A percentile compares a stretch with the other conserved stretches of the same genome.
Evolutionary conservation across 2,113 vertebrate species (phyloP).

Genomic region (Pollimyrus isidori): DNA sequence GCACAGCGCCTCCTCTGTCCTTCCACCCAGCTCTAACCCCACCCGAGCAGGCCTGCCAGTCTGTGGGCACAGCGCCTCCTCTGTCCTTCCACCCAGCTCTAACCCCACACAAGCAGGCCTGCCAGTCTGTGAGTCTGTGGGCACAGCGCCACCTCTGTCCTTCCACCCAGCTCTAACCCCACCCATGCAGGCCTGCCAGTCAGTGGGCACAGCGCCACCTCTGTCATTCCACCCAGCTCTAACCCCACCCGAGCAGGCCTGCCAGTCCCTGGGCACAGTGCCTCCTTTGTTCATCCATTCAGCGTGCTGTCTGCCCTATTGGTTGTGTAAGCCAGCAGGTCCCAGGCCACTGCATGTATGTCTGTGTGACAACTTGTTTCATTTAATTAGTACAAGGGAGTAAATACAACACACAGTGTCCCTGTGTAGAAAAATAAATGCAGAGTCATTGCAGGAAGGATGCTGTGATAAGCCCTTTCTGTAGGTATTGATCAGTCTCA

Average conservation of each 20-base stretch:
- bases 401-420: neutral
- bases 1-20: neutral
- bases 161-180: too few relatives aligned
- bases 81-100: too few relatives aligned
- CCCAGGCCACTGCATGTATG: neutral
- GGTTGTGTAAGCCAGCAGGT: neutral
- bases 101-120: too few relatives aligned
- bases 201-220: too few relatives aligned
- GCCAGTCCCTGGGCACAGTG: neutral
- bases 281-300: neutral
- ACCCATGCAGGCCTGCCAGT: too few relatives aligned
- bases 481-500: neutral
- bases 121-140: too few relatives aligned
- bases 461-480: neutral
- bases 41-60: too few relatives aligned
- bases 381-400: neutral
- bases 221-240: too few relatives aligned
- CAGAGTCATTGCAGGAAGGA: neutral
- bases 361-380: neutral
- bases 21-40: neutral
- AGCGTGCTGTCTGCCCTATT: neutral
- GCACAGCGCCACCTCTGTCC: too few relatives aligned
- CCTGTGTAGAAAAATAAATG: neutral
- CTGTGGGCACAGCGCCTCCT: too few relatives aligned
- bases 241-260: too few relatives aligned